Evolutionary conservation across 2,888 invertebrate species (phyloP).

Genomic region (Lasioglossum zephyrum): DNA sequence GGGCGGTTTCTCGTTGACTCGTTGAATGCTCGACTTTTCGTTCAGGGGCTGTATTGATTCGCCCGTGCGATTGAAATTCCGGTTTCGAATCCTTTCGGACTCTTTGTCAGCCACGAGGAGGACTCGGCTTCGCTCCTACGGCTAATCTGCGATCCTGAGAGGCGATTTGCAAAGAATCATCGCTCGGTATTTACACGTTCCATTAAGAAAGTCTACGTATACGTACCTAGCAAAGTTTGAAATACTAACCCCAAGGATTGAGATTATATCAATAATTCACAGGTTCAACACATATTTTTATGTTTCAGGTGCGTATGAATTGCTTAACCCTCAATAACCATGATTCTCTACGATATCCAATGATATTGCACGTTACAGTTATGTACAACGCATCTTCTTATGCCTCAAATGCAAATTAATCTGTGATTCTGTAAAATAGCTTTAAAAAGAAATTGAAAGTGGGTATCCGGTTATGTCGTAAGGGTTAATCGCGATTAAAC

Average conservation of each 20-base stretch:
- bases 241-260: neutral
- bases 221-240: neutral
- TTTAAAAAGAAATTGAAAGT: neutral
- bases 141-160: neutral
- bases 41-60: neutral
- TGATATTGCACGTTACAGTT: no score
- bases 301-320: neutral
- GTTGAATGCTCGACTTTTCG: slow-evolving; percentile 6
- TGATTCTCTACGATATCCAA: no score
- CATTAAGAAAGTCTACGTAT: neutral
- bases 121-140: neutral
- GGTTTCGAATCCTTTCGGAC: neutral
- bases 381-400: no score
- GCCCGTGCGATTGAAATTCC: slow-evolving; percentile 2
- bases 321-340: no score
- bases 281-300: neutral
- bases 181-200: neutral
- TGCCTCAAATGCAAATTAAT: no score
- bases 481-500: neutral
- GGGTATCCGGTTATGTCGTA: no score
- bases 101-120: neutral
- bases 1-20: slow-evolving; percentile 4
- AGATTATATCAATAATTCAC: neutral
- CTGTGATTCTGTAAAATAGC: no score
- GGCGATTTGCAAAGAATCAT: neutral